Evolutionary conservation across 2,113 vertebrate genomes (phyloP), one percentile per base, ranked within the genome.

Genomic region (Kryptolebias marmoratus): DNA sequence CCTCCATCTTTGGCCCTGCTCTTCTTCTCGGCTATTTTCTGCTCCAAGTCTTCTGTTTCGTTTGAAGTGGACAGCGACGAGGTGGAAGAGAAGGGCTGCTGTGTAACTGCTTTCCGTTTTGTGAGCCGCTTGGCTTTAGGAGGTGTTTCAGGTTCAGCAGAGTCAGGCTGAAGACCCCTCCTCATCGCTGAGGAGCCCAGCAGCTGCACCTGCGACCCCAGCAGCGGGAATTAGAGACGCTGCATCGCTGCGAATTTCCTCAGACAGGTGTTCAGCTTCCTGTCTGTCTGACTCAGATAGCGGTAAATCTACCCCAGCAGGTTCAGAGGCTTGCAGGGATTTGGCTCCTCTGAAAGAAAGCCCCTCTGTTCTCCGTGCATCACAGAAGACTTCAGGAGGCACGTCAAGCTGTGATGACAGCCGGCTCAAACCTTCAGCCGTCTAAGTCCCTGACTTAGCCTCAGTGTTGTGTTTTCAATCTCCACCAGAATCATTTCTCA

Each of bases 51-150:
- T 3, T 83, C 66, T 12, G 2, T 28, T 28, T 60, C 36, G 22
- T 54, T 67, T 57, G 45, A 86, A 27, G 66, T 71, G 5, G 70
- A 71, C 55, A 44, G 39, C 13, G 76, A 65, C 11, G 31, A 13
- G 2, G 84, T 45, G 0, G 75, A 72, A 56, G 80, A 79, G 18
- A 89, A 82, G 13, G 83, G 84, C 5, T 65, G 55, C 9, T 82
- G 49, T 8, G 45, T 80, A 6, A 86, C 22, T 14, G 83, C 88
- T 16, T 56, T 84, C 60, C 86, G 81, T 71, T 87, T 88, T 1
- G 36, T 77, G 67, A 80, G 70, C 1, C 75, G 76, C 18, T 54
- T 80, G 28, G 3, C 55, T 61, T 52, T 60, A 22, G 45, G 53
- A 2, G 55, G 11, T 18, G 3, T 42, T 52, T 28, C 44, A 8